Evolutionary conservation across 1,140 invertebrate species (phyloP).

Genomic region (Fopius arisanus): DNA sequence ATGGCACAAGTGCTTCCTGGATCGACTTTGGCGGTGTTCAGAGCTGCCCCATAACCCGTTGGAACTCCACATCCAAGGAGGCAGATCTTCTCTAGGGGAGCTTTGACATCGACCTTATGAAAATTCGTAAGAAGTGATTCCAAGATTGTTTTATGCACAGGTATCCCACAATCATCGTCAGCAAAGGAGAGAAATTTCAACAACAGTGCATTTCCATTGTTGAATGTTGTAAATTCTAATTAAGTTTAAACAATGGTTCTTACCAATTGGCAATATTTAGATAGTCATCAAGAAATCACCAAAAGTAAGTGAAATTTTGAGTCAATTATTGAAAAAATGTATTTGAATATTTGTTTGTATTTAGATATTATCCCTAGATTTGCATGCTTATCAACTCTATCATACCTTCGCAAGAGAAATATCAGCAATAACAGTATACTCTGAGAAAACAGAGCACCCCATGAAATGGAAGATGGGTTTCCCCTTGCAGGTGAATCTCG

Average conservation of each 20-base stretch:
- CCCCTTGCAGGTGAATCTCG: slow-evolving; percentile 91
- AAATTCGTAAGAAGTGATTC: background rate
- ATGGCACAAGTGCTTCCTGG: slow-evolving; percentile 86
- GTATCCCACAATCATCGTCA: too few species aligned
- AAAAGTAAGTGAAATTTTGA: too few species aligned
- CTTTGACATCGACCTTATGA: slow-evolving; percentile 70
- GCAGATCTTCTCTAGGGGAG: slow-evolving; percentile 91
- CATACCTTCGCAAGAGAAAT: slow-evolving; percentile 89
- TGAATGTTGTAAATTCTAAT: too few species aligned
- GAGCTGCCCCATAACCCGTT: slow-evolving; percentile 91
- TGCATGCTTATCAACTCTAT: slow-evolving; percentile 15
- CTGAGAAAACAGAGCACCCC: slow-evolving; percentile 97
- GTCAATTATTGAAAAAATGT: too few species aligned
- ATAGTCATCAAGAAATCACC: too few species aligned
- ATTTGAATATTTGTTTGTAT: too few species aligned
- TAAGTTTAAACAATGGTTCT: too few species aligned
- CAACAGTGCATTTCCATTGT: too few species aligned
- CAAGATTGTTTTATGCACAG: slow-evolving; percentile 2
- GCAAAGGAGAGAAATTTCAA: too few species aligned
- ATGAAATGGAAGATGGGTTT: slow-evolving; percentile 94
- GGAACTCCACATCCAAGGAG: slow-evolving; percentile 96
- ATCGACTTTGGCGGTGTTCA: slow-evolving; percentile 95
- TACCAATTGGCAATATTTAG: too few species aligned
- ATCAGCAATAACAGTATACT: slow-evolving; percentile 98
- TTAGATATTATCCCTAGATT: too few species aligned